Evolutionary conservation across 2,113 vertebrate genomes (phyloP).

Genomic region (Platycercus adscitus): DNA sequence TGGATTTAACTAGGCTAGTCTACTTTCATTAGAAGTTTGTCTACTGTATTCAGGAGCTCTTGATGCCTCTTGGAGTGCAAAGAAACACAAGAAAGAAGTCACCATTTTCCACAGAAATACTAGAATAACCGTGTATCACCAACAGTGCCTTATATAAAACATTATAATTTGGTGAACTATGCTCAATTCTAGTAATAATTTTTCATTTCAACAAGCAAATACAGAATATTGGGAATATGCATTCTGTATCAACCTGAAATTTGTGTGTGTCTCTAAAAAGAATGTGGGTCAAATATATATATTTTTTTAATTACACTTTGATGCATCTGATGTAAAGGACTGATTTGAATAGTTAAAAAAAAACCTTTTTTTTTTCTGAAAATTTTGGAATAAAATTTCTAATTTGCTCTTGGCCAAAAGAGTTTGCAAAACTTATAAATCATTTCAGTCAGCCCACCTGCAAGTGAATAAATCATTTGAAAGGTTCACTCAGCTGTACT

Average conservation of each 20-base stretch:
- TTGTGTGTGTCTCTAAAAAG: background rate
- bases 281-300: background rate
- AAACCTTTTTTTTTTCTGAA: background rate
- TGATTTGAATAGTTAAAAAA: background rate
- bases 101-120: background rate
- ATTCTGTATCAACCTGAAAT: background rate
- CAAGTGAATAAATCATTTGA: background rate
- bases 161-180: background rate
- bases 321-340: background rate
- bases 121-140: background rate
- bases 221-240: background rate
- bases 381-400: background rate
- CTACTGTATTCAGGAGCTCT: background rate
- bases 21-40: background rate
- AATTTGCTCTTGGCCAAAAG: background rate
- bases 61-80: background rate
- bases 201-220: background rate
- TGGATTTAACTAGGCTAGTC: background rate
- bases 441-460: background rate
- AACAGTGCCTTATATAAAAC: background rate
- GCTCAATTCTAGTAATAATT: background rate
- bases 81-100: background rate
- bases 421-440: background rate
- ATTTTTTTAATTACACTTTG: background rate
- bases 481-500: background rate